These are phyloP conservation scores for Trematocara unimaculatum DNA, from an alignment of 2,113 vertebrate species.

Conservation along the genomic window DNA sequence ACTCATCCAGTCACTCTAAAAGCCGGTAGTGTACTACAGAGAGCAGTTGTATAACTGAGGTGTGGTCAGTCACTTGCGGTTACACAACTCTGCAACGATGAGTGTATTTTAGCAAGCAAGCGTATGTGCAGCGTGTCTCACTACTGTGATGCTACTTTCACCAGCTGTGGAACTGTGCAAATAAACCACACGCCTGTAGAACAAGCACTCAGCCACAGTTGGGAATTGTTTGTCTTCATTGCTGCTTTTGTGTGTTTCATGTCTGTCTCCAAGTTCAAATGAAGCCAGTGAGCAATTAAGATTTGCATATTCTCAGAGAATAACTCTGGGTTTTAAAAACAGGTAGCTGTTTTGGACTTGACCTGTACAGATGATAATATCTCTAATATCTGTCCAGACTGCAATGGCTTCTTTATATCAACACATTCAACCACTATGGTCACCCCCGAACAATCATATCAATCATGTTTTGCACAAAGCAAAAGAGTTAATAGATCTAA, in stretches of 20 bases:
- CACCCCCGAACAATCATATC: background rate
- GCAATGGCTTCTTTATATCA: background rate
- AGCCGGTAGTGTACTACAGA: background rate
- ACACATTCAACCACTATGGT: background rate
- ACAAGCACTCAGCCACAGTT: background rate
- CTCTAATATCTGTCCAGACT: background rate
- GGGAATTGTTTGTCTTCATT: background rate
- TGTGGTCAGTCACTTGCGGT: constrained; percentile 15
- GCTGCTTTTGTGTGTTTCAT: background rate
- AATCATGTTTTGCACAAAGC: background rate
- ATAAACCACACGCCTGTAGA: background rate
- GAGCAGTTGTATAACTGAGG: constrained; percentile 13
- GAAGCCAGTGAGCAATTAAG: background rate
- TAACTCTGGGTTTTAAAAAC: background rate
- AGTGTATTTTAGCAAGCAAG: background rate
- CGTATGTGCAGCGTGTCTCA: background rate
- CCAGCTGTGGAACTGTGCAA: constrained; percentile 4
- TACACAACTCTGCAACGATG: background rate
- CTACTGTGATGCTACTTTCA: background rate
- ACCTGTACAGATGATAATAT: background rate
- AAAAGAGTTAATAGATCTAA: background rate
- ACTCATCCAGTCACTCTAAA: background rate
- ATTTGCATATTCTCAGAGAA: background rate
- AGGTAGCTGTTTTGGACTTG: background rate
- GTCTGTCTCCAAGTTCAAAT: background rate